Evolutionary conservation across 2,797 vertebrate species (phyloP).

Genomic region (Sphaeramia orbicularis): DNA sequence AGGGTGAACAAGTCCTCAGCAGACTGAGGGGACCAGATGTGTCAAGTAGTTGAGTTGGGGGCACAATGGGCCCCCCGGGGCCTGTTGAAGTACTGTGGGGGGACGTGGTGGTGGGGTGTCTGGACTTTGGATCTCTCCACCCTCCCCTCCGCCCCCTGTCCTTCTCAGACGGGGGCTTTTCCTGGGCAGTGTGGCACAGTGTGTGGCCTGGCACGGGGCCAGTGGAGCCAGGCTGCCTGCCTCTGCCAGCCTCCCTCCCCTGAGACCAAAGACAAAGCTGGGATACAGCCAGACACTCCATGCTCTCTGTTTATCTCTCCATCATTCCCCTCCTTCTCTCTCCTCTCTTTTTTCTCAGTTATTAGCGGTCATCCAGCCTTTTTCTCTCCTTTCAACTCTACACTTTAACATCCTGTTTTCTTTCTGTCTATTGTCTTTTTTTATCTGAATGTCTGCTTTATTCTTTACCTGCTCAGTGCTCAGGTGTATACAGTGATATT

Average conservation of each 20-base stretch:
- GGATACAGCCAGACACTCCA: constrained; percentile 76
- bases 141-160: constrained; percentile 38
- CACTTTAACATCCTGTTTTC: neutral
- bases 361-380: constrained; percentile 6
- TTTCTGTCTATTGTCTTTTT: constrained; percentile 7
- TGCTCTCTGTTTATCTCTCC: constrained; percentile 58
- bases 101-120: constrained; percentile 23
- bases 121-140: constrained; percentile 36
- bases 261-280: constrained; percentile 86
- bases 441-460: neutral
- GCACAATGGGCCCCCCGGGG: constrained; percentile 57
- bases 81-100: constrained; percentile 56
- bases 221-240: constrained; percentile 77
- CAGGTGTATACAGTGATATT: too few relatives aligned
- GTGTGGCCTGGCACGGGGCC: constrained; percentile 82
- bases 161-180: constrained; percentile 72
- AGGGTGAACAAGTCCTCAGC: constrained; percentile 44
- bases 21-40: constrained; percentile 70
- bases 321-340: constrained; percentile 27
- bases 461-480: neutral
- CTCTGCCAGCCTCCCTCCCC: constrained; percentile 79
- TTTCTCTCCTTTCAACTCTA: constrained; percentile 13
- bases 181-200: constrained; percentile 75
- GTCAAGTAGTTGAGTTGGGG: constrained; percentile 61
- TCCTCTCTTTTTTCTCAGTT: constrained; percentile 33